Percentiles rank a stretch among this genome's conserved stretches.
These are phyloP conservation scores for Papilio helenus DNA, from an alignment of 1,140 invertebrate species.

Conservation along the genomic window DNA sequence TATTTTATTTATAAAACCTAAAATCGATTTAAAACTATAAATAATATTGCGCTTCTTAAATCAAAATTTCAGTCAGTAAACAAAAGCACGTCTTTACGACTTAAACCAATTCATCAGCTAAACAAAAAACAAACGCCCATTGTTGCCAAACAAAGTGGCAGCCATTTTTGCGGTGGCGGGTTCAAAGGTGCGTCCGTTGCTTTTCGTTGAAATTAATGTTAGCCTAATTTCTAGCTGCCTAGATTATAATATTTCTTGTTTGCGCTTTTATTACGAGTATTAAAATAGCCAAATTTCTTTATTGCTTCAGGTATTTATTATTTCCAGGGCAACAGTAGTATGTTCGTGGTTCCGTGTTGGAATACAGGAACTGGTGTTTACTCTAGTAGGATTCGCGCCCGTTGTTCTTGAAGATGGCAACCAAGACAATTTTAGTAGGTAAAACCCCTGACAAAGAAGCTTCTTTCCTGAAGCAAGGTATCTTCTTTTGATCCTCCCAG, in stretches of 20 bases:
- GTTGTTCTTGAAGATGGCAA: too few species aligned
- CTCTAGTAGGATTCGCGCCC: too few species aligned
- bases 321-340: too few species aligned
- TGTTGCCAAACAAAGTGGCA: constrained; percentile 10
- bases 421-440: too few species aligned
- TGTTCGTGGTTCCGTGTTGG: too few species aligned
- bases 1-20: too few species aligned
- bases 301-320: too few species aligned
- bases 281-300: too few species aligned
- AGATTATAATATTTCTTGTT: not conserved
- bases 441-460: too few species aligned
- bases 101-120: constrained; percentile 22
- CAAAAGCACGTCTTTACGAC: not conserved
- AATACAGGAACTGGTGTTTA: too few species aligned
- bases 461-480: too few species aligned
- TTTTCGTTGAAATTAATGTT: constrained; percentile 22
- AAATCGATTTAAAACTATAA: not conserved
- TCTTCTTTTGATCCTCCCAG: too few species aligned
- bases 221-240: constrained; percentile 8
- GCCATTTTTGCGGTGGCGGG: not conserved
- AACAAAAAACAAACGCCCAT: constrained; percentile 23
- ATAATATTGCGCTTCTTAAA: not conserved
- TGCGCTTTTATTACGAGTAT: not conserved
- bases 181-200: not conserved
- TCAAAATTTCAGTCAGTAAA: not conserved